Evolutionary conservation across 2,888 invertebrate species (phyloP), one percentile per base, ranked within the genome.

Genomic region (Quadroppia sp.): DNA sequence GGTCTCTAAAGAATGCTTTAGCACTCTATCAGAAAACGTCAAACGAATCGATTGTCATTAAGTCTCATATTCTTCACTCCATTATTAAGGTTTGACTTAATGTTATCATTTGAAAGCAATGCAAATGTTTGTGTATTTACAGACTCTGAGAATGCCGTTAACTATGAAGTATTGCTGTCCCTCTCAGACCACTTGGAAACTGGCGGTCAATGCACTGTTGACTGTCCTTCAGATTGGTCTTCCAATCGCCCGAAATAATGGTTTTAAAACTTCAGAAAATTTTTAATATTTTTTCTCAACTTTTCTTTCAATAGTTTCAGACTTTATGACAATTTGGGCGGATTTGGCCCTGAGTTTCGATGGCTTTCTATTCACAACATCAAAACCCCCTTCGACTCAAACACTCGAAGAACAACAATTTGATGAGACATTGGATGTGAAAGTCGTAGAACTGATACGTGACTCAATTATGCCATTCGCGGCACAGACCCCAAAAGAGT

Each of bases 301-400:
- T 78, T 77, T 73, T n/a, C 48, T 17, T 28, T 76, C 48, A 15
- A 28, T 67, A 79, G 79, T 77, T 61, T 61, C 79, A 23, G 80
- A 80, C 32, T 83, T 82, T 77, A 78, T 80, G 7, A 79, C 80
- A 36, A 83, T 86, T 80, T 98, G 98, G 98, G 87, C 89, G 73
- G 90, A 90, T 79, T 85, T 98, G 74, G 92, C 92, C 0, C 87
- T 87, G 71, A 90, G 93, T 0, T 83, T 98, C 48, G 94, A 97
- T 80, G 90, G 92, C 73, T 97, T 96, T 82, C 86, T 98, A 75
- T 98, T 98, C 81, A 91, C 92, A 11, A 88, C 88, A 80, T 88
- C 88, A 84, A 79, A 81, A 48, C 73, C 83, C 30, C 82, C 84
- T 77, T 83, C 64, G n/a, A 72, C 32, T 69, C 74, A 71, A 11